Conservation (phyloP, 1,140 invertebrate species). For the Magallana ariakensis region DNA sequence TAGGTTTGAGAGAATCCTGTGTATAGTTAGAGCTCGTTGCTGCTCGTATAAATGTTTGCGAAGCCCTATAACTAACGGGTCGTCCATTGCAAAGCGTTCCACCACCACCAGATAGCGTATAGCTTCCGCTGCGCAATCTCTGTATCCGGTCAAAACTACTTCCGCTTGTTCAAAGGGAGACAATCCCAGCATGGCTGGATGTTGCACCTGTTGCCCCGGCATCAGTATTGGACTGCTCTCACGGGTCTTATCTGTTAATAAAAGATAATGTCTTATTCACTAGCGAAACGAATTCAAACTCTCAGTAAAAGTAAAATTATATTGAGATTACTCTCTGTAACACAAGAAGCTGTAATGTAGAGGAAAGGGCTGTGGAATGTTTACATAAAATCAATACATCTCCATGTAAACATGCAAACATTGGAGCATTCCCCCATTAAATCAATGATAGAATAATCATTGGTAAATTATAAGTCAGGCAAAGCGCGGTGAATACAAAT, state of each 20-base stretch:
- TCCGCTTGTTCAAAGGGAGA: background rate
- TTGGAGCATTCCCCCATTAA: background rate
- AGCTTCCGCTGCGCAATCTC: slow-evolving; percentile 79
- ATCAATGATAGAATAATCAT: too few species aligned
- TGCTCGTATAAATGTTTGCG: slow-evolving; percentile 73
- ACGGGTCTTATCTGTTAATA: background rate
- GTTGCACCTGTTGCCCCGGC: slow-evolving; percentile 1
- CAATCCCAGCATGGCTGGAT: slow-evolving; percentile 53
- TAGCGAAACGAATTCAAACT: too few species aligned
- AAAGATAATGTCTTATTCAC: background rate
- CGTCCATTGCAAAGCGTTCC: slow-evolving; percentile 75
- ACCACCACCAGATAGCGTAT: slow-evolving; percentile 78
- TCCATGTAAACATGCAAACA: background rate
- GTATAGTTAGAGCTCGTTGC: slow-evolving; percentile 44
- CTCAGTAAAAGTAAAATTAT: too few species aligned
- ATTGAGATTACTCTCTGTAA: too few species aligned
- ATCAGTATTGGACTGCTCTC: background rate
- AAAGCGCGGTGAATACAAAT: too few species aligned
- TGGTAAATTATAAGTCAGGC: too few species aligned
- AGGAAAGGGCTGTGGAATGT: background rate
- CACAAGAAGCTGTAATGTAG: too few species aligned
- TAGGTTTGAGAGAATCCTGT: slow-evolving; percentile 36
- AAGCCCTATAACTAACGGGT: slow-evolving; percentile 78
- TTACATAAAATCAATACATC: slow-evolving; percentile 14
- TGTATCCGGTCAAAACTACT: slow-evolving; percentile 74